phyloP scores from a whole-genome alignment of 2,113 vertebrate species.

The Salvelinus namaycush region DNA sequence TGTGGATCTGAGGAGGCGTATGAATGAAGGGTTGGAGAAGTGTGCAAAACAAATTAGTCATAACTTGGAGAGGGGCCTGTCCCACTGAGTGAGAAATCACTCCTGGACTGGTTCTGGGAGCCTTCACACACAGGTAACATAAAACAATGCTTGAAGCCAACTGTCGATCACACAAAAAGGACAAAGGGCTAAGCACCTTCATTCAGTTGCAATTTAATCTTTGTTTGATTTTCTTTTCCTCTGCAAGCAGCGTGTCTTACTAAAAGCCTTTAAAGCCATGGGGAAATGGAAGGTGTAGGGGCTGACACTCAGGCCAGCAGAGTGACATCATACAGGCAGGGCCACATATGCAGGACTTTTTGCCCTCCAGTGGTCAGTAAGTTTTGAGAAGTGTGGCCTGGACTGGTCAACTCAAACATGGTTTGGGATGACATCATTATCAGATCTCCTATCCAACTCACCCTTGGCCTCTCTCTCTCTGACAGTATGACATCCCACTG shows the following conservation, averaged over 20 bases:
- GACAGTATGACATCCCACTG: background rate
- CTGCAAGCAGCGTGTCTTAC: too few species aligned
- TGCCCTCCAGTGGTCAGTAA: slow-evolving; percentile 4
- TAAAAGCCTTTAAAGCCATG: background rate
- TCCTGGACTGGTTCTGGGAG: background rate
- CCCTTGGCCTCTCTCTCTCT: slow-evolving; percentile 13
- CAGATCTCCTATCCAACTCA: slow-evolving; percentile 6
- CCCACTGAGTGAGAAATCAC: slow-evolving; percentile 1
- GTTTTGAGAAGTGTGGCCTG: slow-evolving; percentile 9
- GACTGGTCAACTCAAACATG: slow-evolving; percentile 14
- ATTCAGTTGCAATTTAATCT: too few species aligned
- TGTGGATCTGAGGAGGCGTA: background rate
- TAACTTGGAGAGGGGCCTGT: background rate
- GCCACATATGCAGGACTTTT: background rate
- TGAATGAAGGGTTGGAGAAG: background rate
- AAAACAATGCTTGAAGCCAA: too few species aligned
- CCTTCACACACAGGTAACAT: background rate
- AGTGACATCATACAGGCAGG: slow-evolving; percentile 19
- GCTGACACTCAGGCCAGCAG: background rate
- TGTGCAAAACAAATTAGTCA: background rate
- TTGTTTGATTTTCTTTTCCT: too few species aligned
- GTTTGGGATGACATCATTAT: slow-evolving; percentile 20
- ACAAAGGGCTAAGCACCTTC: too few species aligned
- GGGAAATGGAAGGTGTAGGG: background rate
- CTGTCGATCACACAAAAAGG: too few species aligned